phyloP scores from a whole-genome alignment of 2,888 invertebrate species.

The Carterocephalus palaemon region DNA sequence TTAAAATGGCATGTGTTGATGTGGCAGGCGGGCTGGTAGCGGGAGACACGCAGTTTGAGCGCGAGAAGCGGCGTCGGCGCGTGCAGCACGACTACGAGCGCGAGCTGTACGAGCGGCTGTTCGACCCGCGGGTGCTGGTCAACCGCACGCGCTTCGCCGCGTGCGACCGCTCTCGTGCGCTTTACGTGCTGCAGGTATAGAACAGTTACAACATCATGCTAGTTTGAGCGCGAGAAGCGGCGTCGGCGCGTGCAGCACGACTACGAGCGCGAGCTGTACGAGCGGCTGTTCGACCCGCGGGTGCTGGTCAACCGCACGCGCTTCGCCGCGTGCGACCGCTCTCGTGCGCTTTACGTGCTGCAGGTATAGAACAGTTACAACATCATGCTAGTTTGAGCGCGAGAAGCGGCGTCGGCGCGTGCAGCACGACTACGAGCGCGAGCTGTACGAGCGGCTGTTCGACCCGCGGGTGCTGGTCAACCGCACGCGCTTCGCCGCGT shows the following conservation, averaged over 20 bases:
- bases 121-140: conserved; percentile 56
- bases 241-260: conserved; percentile 32
- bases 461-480: conserved; percentile 54
- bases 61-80: conserved; percentile 50
- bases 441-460: conserved; percentile 7
- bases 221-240: conserved; percentile 55
- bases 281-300: conserved; percentile 29
- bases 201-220: too few relatives aligned
- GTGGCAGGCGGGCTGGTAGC: conserved; percentile 42
- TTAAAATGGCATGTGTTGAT: too few relatives aligned
- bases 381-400: conserved; percentile 53
- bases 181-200: conserved; percentile 58
- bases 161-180: conserved; percentile 59
- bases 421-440: not conserved
- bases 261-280: not conserved
- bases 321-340: conserved; percentile 65
- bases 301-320: conserved; percentile 63
- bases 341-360: conserved; percentile 54
- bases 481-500: conserved; percentile 60
- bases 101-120: conserved; percentile 60
- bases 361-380: too few relatives aligned
- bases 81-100: conserved; percentile 54
- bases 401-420: conserved; percentile 48
- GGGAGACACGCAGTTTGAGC: conserved; percentile 57
- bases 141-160: conserved; percentile 63